Evolutionary conservation across 2,113 vertebrate species (phyloP).

Genomic region (Chiloscyllium plagiosum): DNA sequence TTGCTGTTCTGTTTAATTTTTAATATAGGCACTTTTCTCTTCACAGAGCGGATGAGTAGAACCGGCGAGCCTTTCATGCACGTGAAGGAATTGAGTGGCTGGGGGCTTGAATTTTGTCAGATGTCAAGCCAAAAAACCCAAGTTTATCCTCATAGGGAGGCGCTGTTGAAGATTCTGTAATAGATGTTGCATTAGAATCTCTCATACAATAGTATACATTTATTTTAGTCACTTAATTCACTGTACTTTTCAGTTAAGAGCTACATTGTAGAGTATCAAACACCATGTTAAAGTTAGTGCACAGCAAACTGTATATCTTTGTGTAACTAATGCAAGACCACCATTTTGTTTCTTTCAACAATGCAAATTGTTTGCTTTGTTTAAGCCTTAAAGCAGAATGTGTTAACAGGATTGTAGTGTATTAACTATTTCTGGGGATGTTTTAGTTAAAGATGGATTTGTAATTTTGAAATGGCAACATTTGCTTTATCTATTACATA

Average conservation of each 20-base stretch:
- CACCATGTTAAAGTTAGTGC: conserved; percentile 26
- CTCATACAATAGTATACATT: conserved; percentile 29
- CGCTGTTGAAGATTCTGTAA: conserved; percentile 31
- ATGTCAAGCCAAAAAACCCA: conserved; percentile 11
- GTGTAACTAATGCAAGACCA: background rate
- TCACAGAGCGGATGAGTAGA: conserved; percentile 33
- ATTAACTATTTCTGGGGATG: conserved; percentile 10
- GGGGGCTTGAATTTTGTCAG: conserved; percentile 22
- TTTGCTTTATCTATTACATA: conserved; percentile 33
- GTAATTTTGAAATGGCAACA: conserved; percentile 23
- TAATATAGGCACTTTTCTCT: background rate
- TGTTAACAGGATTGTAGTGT: conserved; percentile 30
- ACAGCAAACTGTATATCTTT: conserved; percentile 35
- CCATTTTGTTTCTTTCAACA: background rate
- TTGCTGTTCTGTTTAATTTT: background rate
- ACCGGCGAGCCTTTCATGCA: background rate
- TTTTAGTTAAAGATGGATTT: conserved; percentile 27
- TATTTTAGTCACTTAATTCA: conserved; percentile 34
- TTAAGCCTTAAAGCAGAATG: background rate
- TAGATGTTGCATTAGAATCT: conserved; percentile 36
- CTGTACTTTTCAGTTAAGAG: conserved; percentile 4
- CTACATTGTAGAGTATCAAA: conserved; percentile 5
- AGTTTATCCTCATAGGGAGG: conserved; percentile 27
- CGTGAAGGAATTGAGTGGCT: background rate
- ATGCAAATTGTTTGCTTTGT: conserved; percentile 9